phyloP scores from a whole-genome alignment of 2,113 vertebrate genomes.

The Pogonocichla stellata region DNA sequence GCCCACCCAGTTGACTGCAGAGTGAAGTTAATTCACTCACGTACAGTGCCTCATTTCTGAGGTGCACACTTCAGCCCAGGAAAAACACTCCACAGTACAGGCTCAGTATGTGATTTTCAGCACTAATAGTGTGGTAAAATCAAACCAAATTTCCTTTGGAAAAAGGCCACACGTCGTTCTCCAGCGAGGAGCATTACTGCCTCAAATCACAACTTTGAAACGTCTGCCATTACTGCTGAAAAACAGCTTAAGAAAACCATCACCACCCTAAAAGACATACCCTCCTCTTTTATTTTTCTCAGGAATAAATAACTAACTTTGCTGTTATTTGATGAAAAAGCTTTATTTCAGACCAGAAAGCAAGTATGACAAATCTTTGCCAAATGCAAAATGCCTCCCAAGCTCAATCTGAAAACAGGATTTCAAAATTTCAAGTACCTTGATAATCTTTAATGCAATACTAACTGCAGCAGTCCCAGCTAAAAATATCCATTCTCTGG shows the following conservation, averaged over 20 bases:
- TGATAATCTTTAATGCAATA: not conserved
- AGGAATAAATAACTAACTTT: not conserved
- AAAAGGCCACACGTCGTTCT: not conserved
- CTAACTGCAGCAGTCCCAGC: not conserved
- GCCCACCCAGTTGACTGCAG: not conserved
- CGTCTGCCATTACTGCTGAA: not conserved
- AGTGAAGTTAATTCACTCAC: conserved; percentile 18
- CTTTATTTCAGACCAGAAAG: not conserved
- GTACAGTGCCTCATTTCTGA: not conserved
- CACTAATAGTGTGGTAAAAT: conserved; percentile 7
- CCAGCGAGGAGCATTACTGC: not conserved
- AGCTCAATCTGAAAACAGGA: not conserved
- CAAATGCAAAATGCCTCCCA: not conserved
- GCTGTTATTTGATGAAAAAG: not conserved
- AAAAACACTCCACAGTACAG: not conserved
- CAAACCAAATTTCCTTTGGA: not conserved
- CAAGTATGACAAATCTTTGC: not conserved
- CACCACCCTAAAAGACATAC: not conserved
- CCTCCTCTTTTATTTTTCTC: not conserved
- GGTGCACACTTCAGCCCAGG: not conserved
- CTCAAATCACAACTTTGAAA: conserved; percentile 27
- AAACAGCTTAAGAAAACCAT: not conserved
- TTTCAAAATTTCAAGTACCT: not conserved
- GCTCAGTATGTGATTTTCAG: conserved; percentile 4
- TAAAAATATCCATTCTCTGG: not conserved